Percentiles rank a stretch among this genome's conserved stretches.
These are phyloP conservation scores for Raja brachyura DNA, from an alignment of 2,113 vertebrate species.

Conservation along the genomic window DNA sequence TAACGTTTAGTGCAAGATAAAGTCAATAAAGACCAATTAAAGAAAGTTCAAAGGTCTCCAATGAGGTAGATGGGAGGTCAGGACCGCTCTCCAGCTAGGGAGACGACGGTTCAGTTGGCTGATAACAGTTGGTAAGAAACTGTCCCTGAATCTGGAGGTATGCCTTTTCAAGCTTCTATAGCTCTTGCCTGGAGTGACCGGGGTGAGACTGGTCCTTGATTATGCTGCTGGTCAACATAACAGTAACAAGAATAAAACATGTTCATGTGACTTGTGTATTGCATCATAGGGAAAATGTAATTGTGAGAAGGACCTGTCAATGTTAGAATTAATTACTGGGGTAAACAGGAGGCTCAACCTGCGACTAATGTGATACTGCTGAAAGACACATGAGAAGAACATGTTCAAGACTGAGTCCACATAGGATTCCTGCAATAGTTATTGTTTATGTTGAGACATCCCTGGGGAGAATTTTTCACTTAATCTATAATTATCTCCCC, in stretches of 20 bases:
- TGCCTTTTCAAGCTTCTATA: too few relatives aligned
- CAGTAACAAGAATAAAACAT: neutral
- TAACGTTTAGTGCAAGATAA: too few relatives aligned
- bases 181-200: too few relatives aligned
- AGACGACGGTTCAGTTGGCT: too few relatives aligned
- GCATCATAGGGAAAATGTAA: slow-evolving; percentile 38
- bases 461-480: slow-evolving; percentile 68
- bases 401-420: slow-evolving; percentile 44
- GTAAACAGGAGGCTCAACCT: slow-evolving; percentile 54
- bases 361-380: slow-evolving; percentile 37
- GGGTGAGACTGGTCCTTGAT: too few relatives aligned
- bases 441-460: slow-evolving; percentile 55
- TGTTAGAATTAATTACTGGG: slow-evolving; percentile 22
- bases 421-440: slow-evolving; percentile 51
- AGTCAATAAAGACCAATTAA: too few relatives aligned
- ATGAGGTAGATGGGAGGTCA: too few relatives aligned
- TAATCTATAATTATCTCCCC: slow-evolving; percentile 79
- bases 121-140: too few relatives aligned
- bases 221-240: too few relatives aligned
- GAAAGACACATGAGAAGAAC: slow-evolving; percentile 23
- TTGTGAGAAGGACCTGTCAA: slow-evolving; percentile 36
- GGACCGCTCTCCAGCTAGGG: too few relatives aligned
- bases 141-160: too few relatives aligned
- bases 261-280: neutral
- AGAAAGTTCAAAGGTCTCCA: too few relatives aligned